phyloP scores from a whole-genome alignment of 1,140 invertebrate species.

The Olivierus martensii region DNA sequence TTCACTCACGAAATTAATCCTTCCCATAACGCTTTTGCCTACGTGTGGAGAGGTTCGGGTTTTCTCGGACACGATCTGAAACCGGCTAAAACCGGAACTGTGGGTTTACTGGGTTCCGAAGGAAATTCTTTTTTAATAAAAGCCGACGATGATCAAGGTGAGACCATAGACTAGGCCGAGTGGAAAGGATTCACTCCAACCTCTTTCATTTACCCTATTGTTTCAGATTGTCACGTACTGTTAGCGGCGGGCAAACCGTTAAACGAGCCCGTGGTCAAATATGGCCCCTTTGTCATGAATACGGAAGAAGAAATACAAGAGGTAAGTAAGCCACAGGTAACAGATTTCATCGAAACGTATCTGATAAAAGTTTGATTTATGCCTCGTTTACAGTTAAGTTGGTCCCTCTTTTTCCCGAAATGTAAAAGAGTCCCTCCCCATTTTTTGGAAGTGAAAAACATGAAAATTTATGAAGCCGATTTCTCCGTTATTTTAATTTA shows the following conservation, averaged over 20 bases:
- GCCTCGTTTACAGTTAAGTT: too few relatives aligned
- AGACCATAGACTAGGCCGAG: too few relatives aligned
- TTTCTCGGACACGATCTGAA: slow-evolving; percentile 13
- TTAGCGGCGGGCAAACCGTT: slow-evolving; percentile 32
- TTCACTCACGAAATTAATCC: slow-evolving; percentile 14
- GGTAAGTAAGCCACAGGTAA: too few relatives aligned
- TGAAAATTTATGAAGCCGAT: too few relatives aligned
- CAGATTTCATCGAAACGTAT: too few relatives aligned
- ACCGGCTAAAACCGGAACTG: slow-evolving; percentile 13
- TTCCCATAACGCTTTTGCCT: slow-evolving; percentile 17
- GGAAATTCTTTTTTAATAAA: slow-evolving; percentile 12
- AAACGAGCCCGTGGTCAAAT: slow-evolving; percentile 32
- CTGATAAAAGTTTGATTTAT: too few relatives aligned
- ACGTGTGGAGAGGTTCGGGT: slow-evolving; percentile 18
- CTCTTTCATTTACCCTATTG: too few relatives aligned
- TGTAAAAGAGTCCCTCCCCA: too few relatives aligned
- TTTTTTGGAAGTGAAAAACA: too few relatives aligned
- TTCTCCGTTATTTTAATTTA: too few relatives aligned
- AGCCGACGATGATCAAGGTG: slow-evolving; percentile 11
- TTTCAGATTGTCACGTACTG: slow-evolving; percentile 24
- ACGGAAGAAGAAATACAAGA: slow-evolving; percentile 31
- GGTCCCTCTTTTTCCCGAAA: too few relatives aligned
- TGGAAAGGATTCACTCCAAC: too few relatives aligned
- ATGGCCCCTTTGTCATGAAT: slow-evolving; percentile 36
- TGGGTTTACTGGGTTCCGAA: slow-evolving; percentile 11